phyloP scores from a whole-genome alignment of 2,888 invertebrate genomes.

The Drosophila silvestris region DNA sequence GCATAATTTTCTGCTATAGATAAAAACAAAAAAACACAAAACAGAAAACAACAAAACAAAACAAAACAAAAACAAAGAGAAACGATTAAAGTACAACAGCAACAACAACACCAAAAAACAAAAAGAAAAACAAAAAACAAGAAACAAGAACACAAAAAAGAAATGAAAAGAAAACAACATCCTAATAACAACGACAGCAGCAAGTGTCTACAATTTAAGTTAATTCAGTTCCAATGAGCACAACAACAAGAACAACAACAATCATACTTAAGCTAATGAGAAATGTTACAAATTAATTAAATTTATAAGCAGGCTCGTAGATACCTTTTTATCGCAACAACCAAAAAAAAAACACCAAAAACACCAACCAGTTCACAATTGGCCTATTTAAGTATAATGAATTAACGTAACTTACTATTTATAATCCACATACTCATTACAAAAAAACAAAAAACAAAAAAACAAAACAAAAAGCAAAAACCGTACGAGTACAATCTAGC shows the following conservation, averaged over 20 bases:
- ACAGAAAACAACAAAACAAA: conserved; percentile 27
- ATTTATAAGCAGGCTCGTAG: conserved; percentile 74
- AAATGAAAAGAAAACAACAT: conserved; percentile 31
- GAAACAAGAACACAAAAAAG: conserved; percentile 8
- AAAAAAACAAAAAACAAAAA: background rate
- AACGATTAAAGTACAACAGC: conserved; percentile 32
- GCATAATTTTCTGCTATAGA: conserved; percentile 76
- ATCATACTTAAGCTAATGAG: conserved; percentile 71
- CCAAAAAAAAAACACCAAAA: conserved; percentile 39
- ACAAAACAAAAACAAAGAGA: conserved; percentile 27
- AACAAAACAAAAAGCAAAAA: background rate
- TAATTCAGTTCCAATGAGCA: conserved; percentile 55
- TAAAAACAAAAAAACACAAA: conserved; percentile 20
- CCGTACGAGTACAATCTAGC: conserved; percentile 38
- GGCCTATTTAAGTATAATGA: conserved; percentile 37
- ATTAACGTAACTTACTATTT: conserved; percentile 28
- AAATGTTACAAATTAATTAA: conserved; percentile 34
- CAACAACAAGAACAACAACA: conserved; percentile 66
- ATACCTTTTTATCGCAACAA: conserved; percentile 37
- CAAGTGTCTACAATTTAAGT: conserved; percentile 57
- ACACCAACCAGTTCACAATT: conserved; percentile 57
- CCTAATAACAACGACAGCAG: conserved; percentile 56
- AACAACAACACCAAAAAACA: conserved; percentile 35
- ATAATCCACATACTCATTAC: conserved; percentile 25
- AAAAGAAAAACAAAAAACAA: conserved; percentile 13